Evolutionary conservation across 2,888 invertebrate species (phyloP).

Genomic region (Hipparchia semele): DNA sequence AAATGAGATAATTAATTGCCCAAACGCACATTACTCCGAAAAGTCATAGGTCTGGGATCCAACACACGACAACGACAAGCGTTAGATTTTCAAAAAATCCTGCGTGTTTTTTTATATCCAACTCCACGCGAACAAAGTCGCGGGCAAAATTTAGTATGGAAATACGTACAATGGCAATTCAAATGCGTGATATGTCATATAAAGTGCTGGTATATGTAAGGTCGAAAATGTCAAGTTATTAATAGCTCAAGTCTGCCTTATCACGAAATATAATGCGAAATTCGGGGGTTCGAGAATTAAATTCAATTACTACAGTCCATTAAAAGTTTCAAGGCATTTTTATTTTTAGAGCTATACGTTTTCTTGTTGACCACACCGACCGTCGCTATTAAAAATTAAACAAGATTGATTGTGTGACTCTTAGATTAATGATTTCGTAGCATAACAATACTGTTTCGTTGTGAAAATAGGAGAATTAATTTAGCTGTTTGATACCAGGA

Average conservation of each 20-base stretch:
- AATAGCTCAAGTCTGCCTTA: conserved; percentile 16
- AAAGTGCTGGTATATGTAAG: conserved; percentile 21
- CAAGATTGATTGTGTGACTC: background rate
- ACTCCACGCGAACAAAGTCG: too few species aligned
- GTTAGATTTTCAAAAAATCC: too few species aligned
- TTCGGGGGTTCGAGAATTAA: conserved; percentile 1
- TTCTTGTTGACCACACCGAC: background rate
- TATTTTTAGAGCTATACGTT: background rate
- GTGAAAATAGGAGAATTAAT: too few species aligned
- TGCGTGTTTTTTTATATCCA: too few species aligned
- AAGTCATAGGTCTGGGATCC: too few species aligned
- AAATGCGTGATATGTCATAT: conserved; percentile 24
- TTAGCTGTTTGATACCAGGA: too few species aligned
- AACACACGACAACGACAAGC: too few species aligned
- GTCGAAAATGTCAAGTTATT: conserved; percentile 32
- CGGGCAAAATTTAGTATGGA: too few species aligned
- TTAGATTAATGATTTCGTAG: background rate
- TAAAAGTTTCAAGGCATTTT: conserved; percentile 4
- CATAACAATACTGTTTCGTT: too few species aligned
- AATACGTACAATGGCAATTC: background rate
- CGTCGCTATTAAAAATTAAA: background rate
- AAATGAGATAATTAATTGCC: too few species aligned
- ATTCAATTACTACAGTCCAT: conserved; percentile 1
- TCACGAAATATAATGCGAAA: conserved; percentile 13
- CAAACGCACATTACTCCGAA: too few species aligned